Evolutionary conservation across 2,888 invertebrate species (phyloP).

Genomic region (Belgica antarctica): DNA sequence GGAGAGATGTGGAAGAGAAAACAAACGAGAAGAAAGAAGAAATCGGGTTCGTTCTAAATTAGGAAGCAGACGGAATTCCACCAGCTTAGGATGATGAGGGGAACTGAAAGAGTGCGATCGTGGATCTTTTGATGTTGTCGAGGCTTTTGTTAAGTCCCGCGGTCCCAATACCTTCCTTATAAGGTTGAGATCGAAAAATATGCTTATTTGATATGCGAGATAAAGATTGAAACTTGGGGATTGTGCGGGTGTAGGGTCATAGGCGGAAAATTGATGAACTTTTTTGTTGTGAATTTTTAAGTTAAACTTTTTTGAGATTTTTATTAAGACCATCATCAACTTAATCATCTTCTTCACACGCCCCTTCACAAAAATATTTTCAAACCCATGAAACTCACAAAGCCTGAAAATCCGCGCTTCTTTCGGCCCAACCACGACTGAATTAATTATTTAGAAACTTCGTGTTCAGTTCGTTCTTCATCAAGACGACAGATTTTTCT

Average conservation of each 20-base stretch:
- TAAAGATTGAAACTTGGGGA: no score
- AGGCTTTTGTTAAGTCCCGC: not conserved
- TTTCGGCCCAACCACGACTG: not conserved
- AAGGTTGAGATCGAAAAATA: not conserved
- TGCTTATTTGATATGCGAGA: no score
- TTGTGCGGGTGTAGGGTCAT: no score
- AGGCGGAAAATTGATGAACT: no score
- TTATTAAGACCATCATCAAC: no score
- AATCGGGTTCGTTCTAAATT: conserved; percentile 12
- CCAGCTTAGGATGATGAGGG: not conserved
- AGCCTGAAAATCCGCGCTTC: not conserved
- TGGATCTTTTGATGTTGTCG: conserved; percentile 8
- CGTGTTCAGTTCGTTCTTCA: not conserved
- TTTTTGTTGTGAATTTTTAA: no score
- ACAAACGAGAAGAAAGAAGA: not conserved
- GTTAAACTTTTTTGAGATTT: no score
- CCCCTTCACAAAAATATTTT: no score
- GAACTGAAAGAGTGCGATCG: not conserved
- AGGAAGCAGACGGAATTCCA: conserved; percentile 25
- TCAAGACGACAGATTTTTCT: not conserved
- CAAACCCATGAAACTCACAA: not conserved
- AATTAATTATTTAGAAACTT: conserved; percentile 9
- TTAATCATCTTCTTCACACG: no score
- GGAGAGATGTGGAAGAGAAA: not conserved
- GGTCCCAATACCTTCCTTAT: not conserved